Evolutionary conservation across 2,113 vertebrate genomes (phyloP), one percentile per base, ranked within the genome.

Genomic region (Meriones unguiculatus): DNA sequence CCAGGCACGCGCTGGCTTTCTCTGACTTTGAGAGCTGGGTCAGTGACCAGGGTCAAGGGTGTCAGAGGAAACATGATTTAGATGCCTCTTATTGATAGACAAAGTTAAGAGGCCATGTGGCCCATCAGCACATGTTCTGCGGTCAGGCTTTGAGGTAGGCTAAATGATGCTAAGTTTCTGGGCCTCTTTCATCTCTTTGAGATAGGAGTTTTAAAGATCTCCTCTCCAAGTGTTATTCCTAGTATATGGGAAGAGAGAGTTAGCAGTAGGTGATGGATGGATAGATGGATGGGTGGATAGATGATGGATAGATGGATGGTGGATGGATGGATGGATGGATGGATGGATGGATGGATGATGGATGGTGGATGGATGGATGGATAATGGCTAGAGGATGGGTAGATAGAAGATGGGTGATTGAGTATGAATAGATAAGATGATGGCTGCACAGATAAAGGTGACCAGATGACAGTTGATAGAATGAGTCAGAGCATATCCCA

Each of bases 401-500:
- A 12, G 5, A 41, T 15, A 25, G 35, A 14, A 3, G 69, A 14
- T 70, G 18, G 73, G 41, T 41, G 35, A 14, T 62, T 22, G 24
- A 5, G 46, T 46, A 0, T 64, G 24, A n/a, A 7, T 28, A 0
- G n/a, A 64, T 82, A 4, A 38, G 3, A 11, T 82, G 86, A 18
- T 73, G 12, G 35, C 38, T 57, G 7, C 35, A 72, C 69, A 52
- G 50, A 72, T 8, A 54, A 59, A 90, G 35, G 2, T 82, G 50
- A n/a, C 46, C 50, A 30, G 38, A 28, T 89, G 41, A 80, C 30
- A 77, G 46, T 32, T 32, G 62, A 62, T 18, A 30, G 9, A 52
- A 54, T 75, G 91, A 93, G 46, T 94, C 93, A 93, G 69, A 78
- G 57, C 41, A 14, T 67, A 62, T 75, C 88, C 69, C 13, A n/a